These are phyloP conservation scores for Siniperca obscura DNA, from an alignment of 2,797 vertebrate species.

Conservation along the genomic window DNA sequence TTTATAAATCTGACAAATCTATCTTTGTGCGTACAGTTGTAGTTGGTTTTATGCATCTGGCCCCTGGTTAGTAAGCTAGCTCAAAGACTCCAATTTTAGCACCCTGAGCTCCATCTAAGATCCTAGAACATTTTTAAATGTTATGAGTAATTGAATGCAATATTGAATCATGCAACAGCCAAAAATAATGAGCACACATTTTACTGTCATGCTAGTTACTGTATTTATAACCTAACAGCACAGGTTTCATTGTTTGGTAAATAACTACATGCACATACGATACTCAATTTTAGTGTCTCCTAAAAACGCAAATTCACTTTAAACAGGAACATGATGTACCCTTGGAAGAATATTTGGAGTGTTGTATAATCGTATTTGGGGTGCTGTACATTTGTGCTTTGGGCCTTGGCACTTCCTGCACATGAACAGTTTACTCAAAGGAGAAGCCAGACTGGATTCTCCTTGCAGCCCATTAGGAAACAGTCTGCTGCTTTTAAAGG, in stretches of 20 bases:
- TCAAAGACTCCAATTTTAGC: too few species aligned
- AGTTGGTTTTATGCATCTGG: not conserved
- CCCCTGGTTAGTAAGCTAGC: not conserved
- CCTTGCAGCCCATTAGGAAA: constrained; percentile 48
- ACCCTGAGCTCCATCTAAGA: not conserved
- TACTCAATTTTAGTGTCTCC: constrained; percentile 19
- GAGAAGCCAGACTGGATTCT: constrained; percentile 64
- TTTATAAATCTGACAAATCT: not conserved
- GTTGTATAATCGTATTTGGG: constrained; percentile 56
- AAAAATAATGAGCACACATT: not conserved
- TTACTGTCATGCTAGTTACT: not conserved
- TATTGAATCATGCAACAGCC: constrained; percentile 10
- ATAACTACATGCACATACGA: constrained; percentile 2
- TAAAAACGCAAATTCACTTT: constrained; percentile 42
- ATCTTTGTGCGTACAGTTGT: not conserved
- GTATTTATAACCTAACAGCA: not conserved
- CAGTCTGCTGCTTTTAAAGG: constrained; percentile 56
- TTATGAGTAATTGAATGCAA: not conserved
- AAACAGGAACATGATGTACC: constrained; percentile 43
- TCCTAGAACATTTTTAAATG: not conserved
- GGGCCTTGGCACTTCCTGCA: constrained; percentile 53
- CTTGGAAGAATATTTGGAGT: constrained; percentile 45
- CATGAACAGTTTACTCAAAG: constrained; percentile 46
- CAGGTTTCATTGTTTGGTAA: constrained; percentile 13
- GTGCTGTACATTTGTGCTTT: constrained; percentile 56